Conservation (phyloP, 2,113 vertebrate species). For the Neogobius melanostomus region DNA sequence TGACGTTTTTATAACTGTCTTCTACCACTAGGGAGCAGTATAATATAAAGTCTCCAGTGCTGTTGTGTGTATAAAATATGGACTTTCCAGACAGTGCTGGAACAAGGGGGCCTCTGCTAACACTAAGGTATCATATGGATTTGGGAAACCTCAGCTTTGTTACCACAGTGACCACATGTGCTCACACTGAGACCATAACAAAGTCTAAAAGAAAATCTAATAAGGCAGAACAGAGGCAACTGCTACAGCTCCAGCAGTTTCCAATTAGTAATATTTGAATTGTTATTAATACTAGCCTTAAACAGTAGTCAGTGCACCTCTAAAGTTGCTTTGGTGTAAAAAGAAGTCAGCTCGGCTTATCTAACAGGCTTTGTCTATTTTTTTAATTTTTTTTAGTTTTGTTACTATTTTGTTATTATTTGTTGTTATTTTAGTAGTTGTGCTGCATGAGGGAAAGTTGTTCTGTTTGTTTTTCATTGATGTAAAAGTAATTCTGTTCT, state of each 20-base stretch:
- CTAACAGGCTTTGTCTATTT: too few species aligned
- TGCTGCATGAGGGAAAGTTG: neutral
- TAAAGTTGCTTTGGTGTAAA: too few species aligned
- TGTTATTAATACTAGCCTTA: neutral
- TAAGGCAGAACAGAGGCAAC: conserved; percentile 31
- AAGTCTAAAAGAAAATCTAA: conserved; percentile 35
- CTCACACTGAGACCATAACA: conserved; percentile 47
- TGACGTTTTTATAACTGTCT: neutral
- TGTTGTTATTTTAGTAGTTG: too few species aligned
- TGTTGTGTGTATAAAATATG: neutral
- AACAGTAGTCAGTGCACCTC: neutral
- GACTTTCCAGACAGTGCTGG: neutral
- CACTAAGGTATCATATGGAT: conserved; percentile 57
- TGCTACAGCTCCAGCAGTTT: neutral
- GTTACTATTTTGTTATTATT: too few species aligned
- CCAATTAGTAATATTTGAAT: conserved; percentile 25
- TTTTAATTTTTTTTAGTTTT: too few species aligned
- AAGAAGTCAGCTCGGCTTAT: too few species aligned
- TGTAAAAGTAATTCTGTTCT: neutral
- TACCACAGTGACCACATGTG: conserved; percentile 63
- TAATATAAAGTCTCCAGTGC: conserved; percentile 4
- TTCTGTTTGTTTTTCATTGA: neutral
- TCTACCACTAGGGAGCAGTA: conserved; percentile 66
- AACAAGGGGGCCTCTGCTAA: conserved; percentile 21
- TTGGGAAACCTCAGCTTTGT: conserved; percentile 56